phyloP scores from a whole-genome alignment of 2,888 invertebrate species.

The Drosophila atripex region DNA sequence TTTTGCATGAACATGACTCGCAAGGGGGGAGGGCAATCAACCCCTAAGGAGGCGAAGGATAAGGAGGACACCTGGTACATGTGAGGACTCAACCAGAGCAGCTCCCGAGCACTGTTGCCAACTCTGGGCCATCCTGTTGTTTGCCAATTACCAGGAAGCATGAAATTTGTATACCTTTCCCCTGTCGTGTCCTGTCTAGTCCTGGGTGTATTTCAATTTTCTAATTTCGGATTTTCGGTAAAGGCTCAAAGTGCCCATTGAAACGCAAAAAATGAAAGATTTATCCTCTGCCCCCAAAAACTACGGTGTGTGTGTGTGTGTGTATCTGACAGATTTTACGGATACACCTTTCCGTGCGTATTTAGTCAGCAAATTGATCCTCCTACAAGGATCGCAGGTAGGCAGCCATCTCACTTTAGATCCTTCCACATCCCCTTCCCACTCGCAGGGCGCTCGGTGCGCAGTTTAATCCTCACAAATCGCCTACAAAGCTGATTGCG shows the following conservation, averaged over 20 bases:
- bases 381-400: slow-evolving; percentile 69
- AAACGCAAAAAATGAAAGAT: slow-evolving; percentile 75
- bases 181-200: not conserved
- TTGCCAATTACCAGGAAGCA: slow-evolving; percentile 74
- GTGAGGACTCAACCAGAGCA: slow-evolving; percentile 49
- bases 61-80: slow-evolving; percentile 56
- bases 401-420: slow-evolving; percentile 50
- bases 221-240: slow-evolving; percentile 63
- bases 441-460: slow-evolving; percentile 47
- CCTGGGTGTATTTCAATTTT: slow-evolving; percentile 63
- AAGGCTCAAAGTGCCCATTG: slow-evolving; percentile 70
- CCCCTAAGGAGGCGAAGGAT: slow-evolving; percentile 38
- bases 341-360: slow-evolving; percentile 74
- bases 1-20: slow-evolving; percentile 19
- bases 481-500: slow-evolving; percentile 80
- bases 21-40: slow-evolving; percentile 25
- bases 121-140: slow-evolving; percentile 44
- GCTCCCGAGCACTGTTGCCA: slow-evolving; percentile 53
- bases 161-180: slow-evolving; percentile 59
- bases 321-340: slow-evolving; percentile 67
- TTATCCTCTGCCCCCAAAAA: slow-evolving; percentile 32
- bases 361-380: slow-evolving; percentile 78
- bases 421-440: not conserved
- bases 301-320: slow-evolving; percentile 36
- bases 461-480: slow-evolving; percentile 78